Base-by-base conservation (phyloP, 2,113 vertebrate genomes). In the Artemisiospiza belli region DNA sequence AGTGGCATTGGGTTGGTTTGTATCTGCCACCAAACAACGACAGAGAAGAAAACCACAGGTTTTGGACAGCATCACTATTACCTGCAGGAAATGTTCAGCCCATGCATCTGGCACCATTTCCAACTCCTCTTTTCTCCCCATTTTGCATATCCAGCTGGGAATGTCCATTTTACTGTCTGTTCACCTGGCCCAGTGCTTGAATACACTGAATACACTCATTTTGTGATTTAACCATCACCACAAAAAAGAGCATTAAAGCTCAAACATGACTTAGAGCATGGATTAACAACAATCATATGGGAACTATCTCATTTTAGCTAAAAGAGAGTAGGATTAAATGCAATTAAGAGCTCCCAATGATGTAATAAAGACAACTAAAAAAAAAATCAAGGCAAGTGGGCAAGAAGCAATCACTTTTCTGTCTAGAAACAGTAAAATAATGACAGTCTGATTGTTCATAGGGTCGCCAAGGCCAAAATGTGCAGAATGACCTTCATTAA, bases 401-500 rank as follows among this genome's bases (percentile, higher is more conserved):
- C 66, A 90, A 88, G 80, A 95, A 96, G 77, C 49, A 93, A 93
- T 94, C 63, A 81, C 78, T 82, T 91, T 94, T 76, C 76, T 94
- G 90, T 86, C 95, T 96, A 83, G 78, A 67, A 92, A 95, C 82
- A 90, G 90, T 92, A 82, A 90, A 96, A 92, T 72, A 83, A 94
- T 28, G 88, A 86, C 39, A 89, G 64, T 81, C 55, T 94, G 83
- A 70, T 90, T 94, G 92, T 95, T 96, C 91, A 64, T 74, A 87
- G 86, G 96, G 95, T 97, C 96, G 95, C 94, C 77, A 91, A 96
- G 96, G 97, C 97, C 97, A 98, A 93, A 97, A 97, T 96, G 91
- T 94, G 95, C 96, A 95, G 88, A 69, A 95, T 66, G 96, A 98
- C 98, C 98, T 98, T 98, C 97, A 96, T 96, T 97, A 97, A 97